These are phyloP conservation scores for Acanthochromis polyacanthus DNA, from an alignment of 2,113 vertebrate species.

Conservation along the genomic window DNA sequence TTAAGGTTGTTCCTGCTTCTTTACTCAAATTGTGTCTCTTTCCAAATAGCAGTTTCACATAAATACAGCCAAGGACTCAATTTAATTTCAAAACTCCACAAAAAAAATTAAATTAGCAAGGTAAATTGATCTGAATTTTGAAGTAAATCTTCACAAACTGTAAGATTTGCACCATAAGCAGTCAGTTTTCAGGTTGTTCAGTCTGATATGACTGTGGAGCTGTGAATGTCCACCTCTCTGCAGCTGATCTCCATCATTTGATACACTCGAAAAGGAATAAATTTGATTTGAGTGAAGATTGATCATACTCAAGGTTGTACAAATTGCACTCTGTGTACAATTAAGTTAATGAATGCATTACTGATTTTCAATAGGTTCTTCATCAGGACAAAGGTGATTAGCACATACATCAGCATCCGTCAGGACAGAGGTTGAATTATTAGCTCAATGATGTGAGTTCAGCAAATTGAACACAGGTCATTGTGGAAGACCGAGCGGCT, in stretches of 20 bases:
- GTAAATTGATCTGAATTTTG: no score
- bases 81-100: no score
- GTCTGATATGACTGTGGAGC: background rate
- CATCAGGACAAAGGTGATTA: constrained; percentile 67
- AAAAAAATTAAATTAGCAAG: no score
- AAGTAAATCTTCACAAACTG: no score
- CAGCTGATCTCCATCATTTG: constrained; percentile 11
- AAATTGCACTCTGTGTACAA: constrained; percentile 43
- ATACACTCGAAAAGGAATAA: background rate
- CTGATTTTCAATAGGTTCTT: constrained; percentile 55
- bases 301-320: constrained; percentile 38
- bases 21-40: no score
- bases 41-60: no score
- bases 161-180: no score
- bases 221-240: background rate
- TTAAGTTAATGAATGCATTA: constrained; percentile 61
- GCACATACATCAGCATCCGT: constrained; percentile 57
- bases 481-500: constrained; percentile 49
- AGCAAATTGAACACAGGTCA: constrained; percentile 51
- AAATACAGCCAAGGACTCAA: no score
- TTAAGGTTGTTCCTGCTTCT: no score
- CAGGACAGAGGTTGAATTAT: constrained; percentile 51
- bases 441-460: constrained; percentile 58
- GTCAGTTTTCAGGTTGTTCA: background rate
- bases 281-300: constrained; percentile 37